Percentiles rank a stretch among this genome's conserved stretches.
These are phyloP conservation scores for Rhamphomyia laevipes DNA, from an alignment of 2,888 invertebrate species.

Conservation along the genomic window DNA sequence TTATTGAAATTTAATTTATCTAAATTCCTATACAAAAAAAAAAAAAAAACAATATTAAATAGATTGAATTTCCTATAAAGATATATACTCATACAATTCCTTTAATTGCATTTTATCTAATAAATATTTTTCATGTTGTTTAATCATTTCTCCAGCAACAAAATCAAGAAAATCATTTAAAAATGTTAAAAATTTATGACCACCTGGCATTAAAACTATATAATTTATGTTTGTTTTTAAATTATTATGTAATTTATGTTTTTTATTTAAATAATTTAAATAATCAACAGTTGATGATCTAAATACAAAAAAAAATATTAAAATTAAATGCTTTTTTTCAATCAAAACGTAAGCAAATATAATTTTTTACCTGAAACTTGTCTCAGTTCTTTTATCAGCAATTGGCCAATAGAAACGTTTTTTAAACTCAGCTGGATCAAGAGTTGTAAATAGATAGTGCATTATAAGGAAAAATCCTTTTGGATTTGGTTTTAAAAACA, in stretches of 20 bases:
- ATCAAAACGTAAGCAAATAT: no score
- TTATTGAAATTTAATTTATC: slow-evolving; percentile 7
- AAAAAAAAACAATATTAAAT: background rate
- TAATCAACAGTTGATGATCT: slow-evolving; percentile 32
- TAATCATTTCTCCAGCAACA: slow-evolving; percentile 27
- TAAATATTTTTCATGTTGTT: slow-evolving; percentile 25
- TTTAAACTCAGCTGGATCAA: slow-evolving; percentile 32
- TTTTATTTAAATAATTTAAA: slow-evolving; percentile 30
- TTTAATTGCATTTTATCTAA: background rate
- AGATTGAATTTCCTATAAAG: background rate
- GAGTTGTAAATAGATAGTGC: slow-evolving; percentile 31
- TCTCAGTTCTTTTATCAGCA: slow-evolving; percentile 31
- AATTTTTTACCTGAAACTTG: slow-evolving; percentile 21
- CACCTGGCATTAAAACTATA: slow-evolving; percentile 35
- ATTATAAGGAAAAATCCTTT: slow-evolving; percentile 33
- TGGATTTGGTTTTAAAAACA: slow-evolving; percentile 35
- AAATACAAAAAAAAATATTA: background rate
- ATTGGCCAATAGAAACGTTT: slow-evolving; percentile 37
- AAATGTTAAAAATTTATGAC: slow-evolving; percentile 33
- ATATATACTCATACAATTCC: background rate
- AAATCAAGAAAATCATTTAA: slow-evolving; percentile 29
- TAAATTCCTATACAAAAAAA: background rate
- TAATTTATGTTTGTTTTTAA: slow-evolving; percentile 34
- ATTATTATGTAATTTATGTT: slow-evolving; percentile 29
- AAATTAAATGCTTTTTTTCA: no score